Base-by-base conservation (phyloP, 2,113 vertebrate genomes). In the Nycticebus coucang region DNA sequence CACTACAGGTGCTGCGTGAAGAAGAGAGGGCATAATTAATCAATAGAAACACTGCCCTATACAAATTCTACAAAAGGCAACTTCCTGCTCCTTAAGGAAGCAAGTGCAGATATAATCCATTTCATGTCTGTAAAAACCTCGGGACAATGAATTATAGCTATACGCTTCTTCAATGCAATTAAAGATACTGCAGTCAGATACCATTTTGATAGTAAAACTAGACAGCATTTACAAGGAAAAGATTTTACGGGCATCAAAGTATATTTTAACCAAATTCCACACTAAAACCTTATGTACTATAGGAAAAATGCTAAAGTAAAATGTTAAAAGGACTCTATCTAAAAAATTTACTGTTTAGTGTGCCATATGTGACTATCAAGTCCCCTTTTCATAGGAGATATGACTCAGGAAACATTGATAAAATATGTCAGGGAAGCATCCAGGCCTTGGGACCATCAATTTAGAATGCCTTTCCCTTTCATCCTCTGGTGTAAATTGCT, bases 401-500 rank as follows among this genome's bases (percentile, higher is more conserved):
- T 53, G 50, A 59, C 95, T 98, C 97, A 95, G 87, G 93, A 92
- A 96, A 98, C 97, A 98, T 96, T 97, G 98, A 98, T 98, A 96
- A 98, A 98, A 97, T 93, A 90, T 97, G 96, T 80, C 97, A 98
- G 94, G 93, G 86, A 89, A 96, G 94, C 94, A 98, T 97, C 98
- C 98, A 98, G 97, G 94, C 87, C 97, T 97, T 89, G 75, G 97
- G 97, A 95, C 57, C 89, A 97, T 98, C 98, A 97, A 98, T 98
- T 98, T 98, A 97, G 98, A 98, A 97, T 96, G 97, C 82, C 75
- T 98, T 96, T 97, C 69, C 72, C 89, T 98, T 97, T 97, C 97
- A 97, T 97, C 94, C 96, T 98, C 88, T 90, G 0, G 17, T 96
- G 85, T 95, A 98, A 98, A 98, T 97, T 98, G 98, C 98, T 98